Evolutionary conservation across 2,888 invertebrate genomes (phyloP).

Genomic region (Dryobotodes eremita): DNA sequence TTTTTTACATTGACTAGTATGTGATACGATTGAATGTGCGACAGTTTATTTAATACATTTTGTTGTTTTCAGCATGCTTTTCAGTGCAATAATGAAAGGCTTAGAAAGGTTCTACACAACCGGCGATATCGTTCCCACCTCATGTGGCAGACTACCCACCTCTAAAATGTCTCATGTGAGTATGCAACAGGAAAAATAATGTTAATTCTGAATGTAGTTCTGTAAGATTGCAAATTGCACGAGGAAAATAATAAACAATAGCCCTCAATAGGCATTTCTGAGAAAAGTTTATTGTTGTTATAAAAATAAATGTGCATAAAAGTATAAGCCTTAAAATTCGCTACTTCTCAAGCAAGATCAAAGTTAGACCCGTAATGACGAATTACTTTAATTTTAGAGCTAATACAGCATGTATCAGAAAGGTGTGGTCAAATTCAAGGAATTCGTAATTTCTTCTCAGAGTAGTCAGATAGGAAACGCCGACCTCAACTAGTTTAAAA

Average conservation of each 20-base stretch:
- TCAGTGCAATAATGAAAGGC: constrained; percentile 92
- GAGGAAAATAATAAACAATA: constrained; percentile 15
- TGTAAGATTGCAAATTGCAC: not conserved
- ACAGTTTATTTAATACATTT: not conserved
- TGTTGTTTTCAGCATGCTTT: constrained; percentile 88
- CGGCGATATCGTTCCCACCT: constrained; percentile 88
- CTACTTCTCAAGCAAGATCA: too few relatives aligned
- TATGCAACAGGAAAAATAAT: constrained; percentile 21
- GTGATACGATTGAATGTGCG: not conserved
- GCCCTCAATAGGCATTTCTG: not conserved
- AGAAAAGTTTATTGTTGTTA: not conserved
- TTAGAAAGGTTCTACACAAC: constrained; percentile 92
- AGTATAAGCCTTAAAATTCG: too few relatives aligned
- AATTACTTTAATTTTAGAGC: too few relatives aligned
- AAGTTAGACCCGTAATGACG: too few relatives aligned
- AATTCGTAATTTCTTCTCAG: too few relatives aligned
- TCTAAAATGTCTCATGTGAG: constrained; percentile 82
- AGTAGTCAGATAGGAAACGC: too few relatives aligned
- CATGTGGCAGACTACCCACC: constrained; percentile 87
- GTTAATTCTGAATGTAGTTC: constrained; percentile 1
- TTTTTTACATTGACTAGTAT: not conserved
- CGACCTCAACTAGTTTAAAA: too few relatives aligned
- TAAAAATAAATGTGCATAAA: not conserved
- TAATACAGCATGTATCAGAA: too few relatives aligned
- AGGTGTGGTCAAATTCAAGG: too few relatives aligned